Evolutionary conservation across 2,113 vertebrate species (phyloP), one percentile per base, ranked within the genome.

Genomic region (Odobenus rosmarus): DNA sequence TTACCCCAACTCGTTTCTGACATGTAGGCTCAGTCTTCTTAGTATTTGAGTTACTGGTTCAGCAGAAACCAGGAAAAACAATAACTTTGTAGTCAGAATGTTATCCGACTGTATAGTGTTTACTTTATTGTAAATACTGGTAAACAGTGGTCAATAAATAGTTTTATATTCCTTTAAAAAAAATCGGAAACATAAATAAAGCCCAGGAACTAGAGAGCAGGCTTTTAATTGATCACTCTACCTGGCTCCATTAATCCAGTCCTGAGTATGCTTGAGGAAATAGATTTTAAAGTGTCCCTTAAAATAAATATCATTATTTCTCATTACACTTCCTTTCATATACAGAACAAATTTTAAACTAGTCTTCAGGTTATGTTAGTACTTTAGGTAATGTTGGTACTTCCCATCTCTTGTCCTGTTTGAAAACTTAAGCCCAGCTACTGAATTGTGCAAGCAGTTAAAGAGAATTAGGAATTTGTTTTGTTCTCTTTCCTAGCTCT

Each of bases 381-480:
- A 39, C 53, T 87, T 61, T 14, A 79, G 49, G 33, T 42, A 39
- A 62, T 85, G 26, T 39, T 74, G 53, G 26, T 90, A n/a, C 9
- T 36, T 87, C 24, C 61, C 24, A 33, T 53, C 53, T 93, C 64
- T 83, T 49, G 72, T 39, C 81, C 53, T 96, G 36, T 86, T 95
- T 71, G 77, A 72, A 98, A 94, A 86, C 71, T 49, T 53, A 10
- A 93, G 80, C 19, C 36, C 28, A 39, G 80, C 36, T 77, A 33
- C 69, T n/a, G 51, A 67, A 76, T 21, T 72, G 71, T 55, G 42
- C 36, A 72, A 36, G 26, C 31, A 4, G 24, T 53, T 21, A 19
- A 79, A 91, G 74, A 83, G 61, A 89, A 88, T 85, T 80, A 69
- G 89, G 36, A 95, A 84, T 92, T 84, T 96, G 93, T 95, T 97